Base-by-base conservation (phyloP, 2,797 vertebrate species). In the Clarias laeviceps region DNA sequence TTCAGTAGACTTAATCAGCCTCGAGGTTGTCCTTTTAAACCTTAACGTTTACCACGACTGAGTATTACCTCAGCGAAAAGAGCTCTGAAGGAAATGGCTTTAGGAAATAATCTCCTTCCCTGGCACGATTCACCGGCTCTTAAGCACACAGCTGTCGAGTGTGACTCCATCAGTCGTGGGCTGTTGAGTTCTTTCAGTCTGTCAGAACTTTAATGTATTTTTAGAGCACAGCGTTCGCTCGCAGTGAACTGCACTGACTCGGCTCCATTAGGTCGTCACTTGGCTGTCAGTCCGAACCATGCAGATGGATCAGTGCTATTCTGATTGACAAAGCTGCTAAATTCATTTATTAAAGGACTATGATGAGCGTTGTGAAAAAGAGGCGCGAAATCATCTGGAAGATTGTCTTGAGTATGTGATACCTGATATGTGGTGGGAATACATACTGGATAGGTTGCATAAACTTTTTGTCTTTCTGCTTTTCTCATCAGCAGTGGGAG, bases 81-180 rank as follows among this genome's bases (percentile, higher is more conserved):
- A 45, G 7, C 27, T 56, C 64, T 54, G 20, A 37, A 34, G 59
- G 59, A 79, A 79, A 83, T n/a, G 57, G 34, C 59, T 57, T 11
- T 32, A 29, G 59, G 22, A 84, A 80, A 66, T 72, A 57, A 68
- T 74, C 54, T 50, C 77, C 40, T 74, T 59, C 80, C 22, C 54
- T 54, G 56, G 34, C 20, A 56, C 84, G 82, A 87, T 79, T 87
- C 86, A 82, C 64, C 69, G 54, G 70, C 79, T 82, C 37, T 72
- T 62, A 50, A 64, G 66, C 61, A 5, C 14, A 78, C 59, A 64
- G 83, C 70, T 77, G 82, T 66, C 24, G 79, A 69, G 82, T 65
- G 64, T 82, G 83, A 81, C 86, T 87, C 69, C 62, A 54, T 87
- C 82, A 84, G 82, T 81, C 64, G 79, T 87, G 86, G 86, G 86